phyloP scores from a whole-genome alignment of 2,888 invertebrate genomes.

The Esperia sulphurella region DNA sequence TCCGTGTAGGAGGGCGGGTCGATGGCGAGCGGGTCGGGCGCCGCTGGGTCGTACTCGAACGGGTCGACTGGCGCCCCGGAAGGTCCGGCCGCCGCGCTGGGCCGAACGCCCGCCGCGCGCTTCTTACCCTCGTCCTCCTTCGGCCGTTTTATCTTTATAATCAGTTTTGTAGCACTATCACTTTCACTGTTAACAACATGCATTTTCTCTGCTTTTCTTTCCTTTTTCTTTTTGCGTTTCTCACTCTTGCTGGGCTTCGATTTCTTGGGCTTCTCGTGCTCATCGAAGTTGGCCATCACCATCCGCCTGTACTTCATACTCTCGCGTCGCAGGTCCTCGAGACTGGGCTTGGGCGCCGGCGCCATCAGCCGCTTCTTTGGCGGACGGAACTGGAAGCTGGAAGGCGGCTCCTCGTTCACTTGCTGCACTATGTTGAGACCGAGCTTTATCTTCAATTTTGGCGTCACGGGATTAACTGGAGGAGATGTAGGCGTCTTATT shows the following conservation, averaged over 20 bases:
- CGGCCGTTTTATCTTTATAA: constrained; percentile 84
- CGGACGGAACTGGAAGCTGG: constrained; percentile 80
- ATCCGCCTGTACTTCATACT: constrained; percentile 92
- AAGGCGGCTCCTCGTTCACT: constrained; percentile 68
- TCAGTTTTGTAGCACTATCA: constrained; percentile 85
- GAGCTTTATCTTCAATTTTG: constrained; percentile 84
- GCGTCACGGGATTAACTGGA: constrained; percentile 67
- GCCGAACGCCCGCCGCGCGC: constrained; percentile 26
- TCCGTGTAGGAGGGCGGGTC: constrained; percentile 64
- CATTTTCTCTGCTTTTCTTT: constrained; percentile 77
- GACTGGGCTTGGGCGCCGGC: constrained; percentile 82
- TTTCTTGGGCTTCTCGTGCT: constrained; percentile 79
- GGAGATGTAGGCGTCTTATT: constrained; percentile 32
- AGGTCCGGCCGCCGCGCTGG: constrained; percentile 43
- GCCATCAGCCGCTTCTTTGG: constrained; percentile 88
- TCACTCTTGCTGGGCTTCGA: constrained; percentile 53
- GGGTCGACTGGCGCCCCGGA: constrained; percentile 57
- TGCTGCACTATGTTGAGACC: constrained; percentile 80
- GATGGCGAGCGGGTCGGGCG: constrained; percentile 66
- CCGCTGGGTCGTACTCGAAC: constrained; percentile 68
- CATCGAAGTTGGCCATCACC: constrained; percentile 91
- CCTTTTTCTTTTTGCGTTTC: constrained; percentile 73
- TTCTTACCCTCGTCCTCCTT: constrained; percentile 50
- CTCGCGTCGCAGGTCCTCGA: constrained; percentile 89
- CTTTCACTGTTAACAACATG: constrained; percentile 67